Base-by-base conservation (phyloP, 2,113 vertebrate genomes). In the Stomatorhinus ivindoensis region DNA sequence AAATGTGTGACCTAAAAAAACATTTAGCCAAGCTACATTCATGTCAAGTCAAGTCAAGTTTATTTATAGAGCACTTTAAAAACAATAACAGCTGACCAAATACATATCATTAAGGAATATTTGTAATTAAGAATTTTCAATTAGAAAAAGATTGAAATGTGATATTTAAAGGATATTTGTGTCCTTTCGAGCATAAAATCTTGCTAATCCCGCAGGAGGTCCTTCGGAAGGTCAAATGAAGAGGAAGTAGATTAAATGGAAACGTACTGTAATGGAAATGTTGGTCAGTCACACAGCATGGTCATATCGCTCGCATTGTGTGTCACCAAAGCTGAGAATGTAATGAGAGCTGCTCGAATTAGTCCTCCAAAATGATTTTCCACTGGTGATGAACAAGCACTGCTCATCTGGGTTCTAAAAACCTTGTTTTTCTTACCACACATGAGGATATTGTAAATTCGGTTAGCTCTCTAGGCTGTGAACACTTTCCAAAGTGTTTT, bases 241-340 rank as follows among this genome's bases (percentile, higher is more conserved):
- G 4, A 48, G 39, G 50, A 89, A 27, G 76, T 89, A 76, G 88
- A 84, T 89, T 89, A 82, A 89, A 82, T 55, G 48, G 50, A 48
- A 44, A 80, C 15, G 2, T 48, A 31, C 50, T 21, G 15, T 58
- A 55, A 35, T 76, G 27, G 73, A 53, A 89, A 89, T 42, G 51
- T 83, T 19, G 73, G 76, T 51, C 48, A 31, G 44, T 53, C 27
- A 89, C 88, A 84, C 69, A 89, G 51, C 76, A 39, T 39, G 27
- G 31, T 17, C 31, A 80, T 15, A 1, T 42, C 1, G 19, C 31
- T 42, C 4, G 13, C 69, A 42, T 6, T 19, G 17, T 6, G 35
- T 69, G 61, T 31, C n/a, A 69, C n/a, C 61, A 69, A 31, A 69
- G 13, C 61, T 69, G 9, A 69, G 61, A 69, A 31, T 31, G 61